Evolutionary conservation across 2,113 vertebrate species (phyloP).

Genomic region (Alectura lathami): DNA sequence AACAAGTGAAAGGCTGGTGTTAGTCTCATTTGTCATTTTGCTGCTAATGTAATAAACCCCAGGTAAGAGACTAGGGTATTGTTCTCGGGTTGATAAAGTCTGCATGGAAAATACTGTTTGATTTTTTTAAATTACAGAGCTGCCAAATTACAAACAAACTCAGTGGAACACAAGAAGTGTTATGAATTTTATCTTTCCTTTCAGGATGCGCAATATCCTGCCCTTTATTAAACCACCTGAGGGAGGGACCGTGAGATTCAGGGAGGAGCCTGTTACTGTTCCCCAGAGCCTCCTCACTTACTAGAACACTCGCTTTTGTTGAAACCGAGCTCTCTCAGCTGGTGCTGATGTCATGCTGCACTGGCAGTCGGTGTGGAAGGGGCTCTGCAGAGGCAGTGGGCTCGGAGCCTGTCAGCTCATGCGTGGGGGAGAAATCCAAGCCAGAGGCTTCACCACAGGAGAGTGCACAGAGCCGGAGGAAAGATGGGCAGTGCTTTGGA

Average conservation of each 20-base stretch:
- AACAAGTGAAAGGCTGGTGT: background rate
- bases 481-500: background rate
- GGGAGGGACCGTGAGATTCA: background rate
- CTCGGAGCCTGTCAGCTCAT: background rate
- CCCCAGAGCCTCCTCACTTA: background rate
- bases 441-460: fast-evolving
- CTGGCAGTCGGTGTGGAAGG: background rate
- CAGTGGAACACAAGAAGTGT: background rate
- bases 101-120: background rate
- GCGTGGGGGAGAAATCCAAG: background rate
- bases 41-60: background rate
- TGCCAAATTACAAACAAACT: background rate
- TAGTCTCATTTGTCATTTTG: background rate
- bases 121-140: slow-evolving; percentile 1
- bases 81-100: slow-evolving; percentile 20
- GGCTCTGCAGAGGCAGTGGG: no score
- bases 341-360: background rate
- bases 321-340: background rate
- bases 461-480: fast-evolving
- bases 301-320: background rate
- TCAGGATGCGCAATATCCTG: slow-evolving; percentile 30
- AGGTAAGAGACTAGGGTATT: background rate
- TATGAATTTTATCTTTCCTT: slow-evolving; percentile 5
- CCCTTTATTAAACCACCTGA: slow-evolving; percentile 42
- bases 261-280: background rate